Evolutionary conservation across 2,113 vertebrate genomes (phyloP), one percentile per base, ranked within the genome.

Genomic region (Motacilla alba): DNA sequence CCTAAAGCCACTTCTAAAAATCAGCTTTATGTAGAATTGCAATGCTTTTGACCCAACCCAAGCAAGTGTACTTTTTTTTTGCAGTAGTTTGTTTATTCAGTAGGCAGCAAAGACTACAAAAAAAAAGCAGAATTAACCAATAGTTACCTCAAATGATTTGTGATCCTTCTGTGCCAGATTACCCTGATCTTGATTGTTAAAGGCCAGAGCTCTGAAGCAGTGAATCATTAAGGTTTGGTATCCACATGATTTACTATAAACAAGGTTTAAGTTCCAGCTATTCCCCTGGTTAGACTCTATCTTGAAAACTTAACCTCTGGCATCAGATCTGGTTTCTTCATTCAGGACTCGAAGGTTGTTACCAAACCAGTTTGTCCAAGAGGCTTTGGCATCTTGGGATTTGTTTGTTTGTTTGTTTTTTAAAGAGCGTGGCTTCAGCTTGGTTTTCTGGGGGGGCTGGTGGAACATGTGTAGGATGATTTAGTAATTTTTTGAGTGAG

Each of bases 221-320:
- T 56, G 96, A 89, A 88, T 91, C 90, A 46, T 19, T 27, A 50
- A 59, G 87, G 41, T 82, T 93, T 87, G 75, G 16, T 91, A 26
- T 46, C 94, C 75, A 16, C 30, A 17, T 9, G 22, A 64, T 97
- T 97, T 91, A 90, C 94, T 89, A 37, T 94, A 95, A 96, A 96
- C 92, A 86, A 43, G 27, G 76, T 58, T 90, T 82, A 59, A 84
- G 58, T 92, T 82, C 72, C 88, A 94, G 84, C 82, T 93, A 19
- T 94, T 93, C 68, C 89, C 77, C 69, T 50, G 31, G 27, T 70
- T 73, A 60, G 83, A 14, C 69, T 53, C 55, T 63, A 3, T 80
- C 82, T 89, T 46, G 58, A 62, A 75, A 72, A 66, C 66, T 83
- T 39, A 55, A 73, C 84, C 58, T 85, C 73, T 86, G 89, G 43